phyloP scores from a whole-genome alignment of 1,140 invertebrate genomes.

The Coenobita brevimanus region DNA sequence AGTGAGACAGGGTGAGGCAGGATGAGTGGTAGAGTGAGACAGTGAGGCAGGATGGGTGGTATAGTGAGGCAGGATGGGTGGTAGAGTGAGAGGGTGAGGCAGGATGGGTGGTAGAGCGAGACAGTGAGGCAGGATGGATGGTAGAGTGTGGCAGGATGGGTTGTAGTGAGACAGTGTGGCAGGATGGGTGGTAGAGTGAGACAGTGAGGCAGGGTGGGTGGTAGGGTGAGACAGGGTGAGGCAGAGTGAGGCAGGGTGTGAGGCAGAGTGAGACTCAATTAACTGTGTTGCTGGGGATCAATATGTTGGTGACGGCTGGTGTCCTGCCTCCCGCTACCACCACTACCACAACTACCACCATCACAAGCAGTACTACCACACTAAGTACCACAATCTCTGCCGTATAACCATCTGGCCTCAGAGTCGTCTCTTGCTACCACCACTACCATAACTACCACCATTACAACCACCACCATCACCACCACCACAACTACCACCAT shows the following conservation, averaged over 20 bases:
- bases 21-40: background rate
- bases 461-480: no score
- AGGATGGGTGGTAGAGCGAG: background rate
- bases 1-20: background rate
- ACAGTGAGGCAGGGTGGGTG: slow-evolving; percentile 2
- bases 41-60: background rate
- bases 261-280: background rate
- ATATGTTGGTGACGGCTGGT: no score
- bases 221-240: background rate
- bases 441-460: no score
- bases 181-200: background rate
- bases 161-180: background rate
- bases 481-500: no score
- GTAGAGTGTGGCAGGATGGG: background rate
- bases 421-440: no score
- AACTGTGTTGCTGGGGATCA: no score
- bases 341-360: no score
- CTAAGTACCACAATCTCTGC: no score
- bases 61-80: background rate
- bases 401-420: no score
- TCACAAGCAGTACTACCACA: no score
- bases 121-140: no score
- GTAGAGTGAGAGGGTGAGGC: background rate
- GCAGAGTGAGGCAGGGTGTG: background rate
- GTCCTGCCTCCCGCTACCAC: no score